Conservation (phyloP, 2,113 vertebrate species). For the Pterocles orientalis region DNA sequence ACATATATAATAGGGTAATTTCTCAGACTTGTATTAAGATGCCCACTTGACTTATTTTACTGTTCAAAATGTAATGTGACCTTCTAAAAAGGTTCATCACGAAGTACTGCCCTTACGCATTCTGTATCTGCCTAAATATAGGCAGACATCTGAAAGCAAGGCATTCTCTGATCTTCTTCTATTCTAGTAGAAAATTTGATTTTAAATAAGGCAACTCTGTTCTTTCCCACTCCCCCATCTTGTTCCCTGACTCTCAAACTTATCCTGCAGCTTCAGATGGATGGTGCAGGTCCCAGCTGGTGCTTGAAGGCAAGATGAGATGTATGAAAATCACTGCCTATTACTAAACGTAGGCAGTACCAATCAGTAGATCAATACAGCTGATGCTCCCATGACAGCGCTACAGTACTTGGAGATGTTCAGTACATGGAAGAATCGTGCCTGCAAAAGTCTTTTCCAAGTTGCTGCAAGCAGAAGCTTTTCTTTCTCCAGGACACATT, state of each 20-base stretch:
- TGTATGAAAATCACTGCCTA: not conserved
- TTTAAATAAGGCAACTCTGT: not conserved
- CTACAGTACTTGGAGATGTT: not conserved
- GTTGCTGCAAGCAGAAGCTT: not conserved
- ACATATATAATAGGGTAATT: not conserved
- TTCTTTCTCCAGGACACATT: not conserved
- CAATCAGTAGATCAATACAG: not conserved
- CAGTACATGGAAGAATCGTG: not conserved
- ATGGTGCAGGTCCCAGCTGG: not conserved
- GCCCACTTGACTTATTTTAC: not conserved
- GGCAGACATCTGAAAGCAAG: not conserved
- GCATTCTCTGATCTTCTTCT: not conserved
- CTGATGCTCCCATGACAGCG: slow-evolving; percentile 11
- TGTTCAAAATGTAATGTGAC: not conserved
- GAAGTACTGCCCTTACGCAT: not conserved
- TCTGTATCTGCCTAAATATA: not conserved
- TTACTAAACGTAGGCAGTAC: not conserved
- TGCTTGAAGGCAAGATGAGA: not conserved
- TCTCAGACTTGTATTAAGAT: not conserved
- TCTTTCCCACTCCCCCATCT: not conserved
- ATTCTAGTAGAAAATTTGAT: not conserved
- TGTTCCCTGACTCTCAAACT: not conserved
- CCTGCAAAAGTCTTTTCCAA: not conserved
- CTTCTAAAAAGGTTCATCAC: not conserved
- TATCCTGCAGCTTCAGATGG: not conserved